A percentile compares a stretch with the other conserved stretches of the same genome.
phyloP scores from a whole-genome alignment of 2,113 vertebrate genomes.

The Penelope pileata region DNA sequence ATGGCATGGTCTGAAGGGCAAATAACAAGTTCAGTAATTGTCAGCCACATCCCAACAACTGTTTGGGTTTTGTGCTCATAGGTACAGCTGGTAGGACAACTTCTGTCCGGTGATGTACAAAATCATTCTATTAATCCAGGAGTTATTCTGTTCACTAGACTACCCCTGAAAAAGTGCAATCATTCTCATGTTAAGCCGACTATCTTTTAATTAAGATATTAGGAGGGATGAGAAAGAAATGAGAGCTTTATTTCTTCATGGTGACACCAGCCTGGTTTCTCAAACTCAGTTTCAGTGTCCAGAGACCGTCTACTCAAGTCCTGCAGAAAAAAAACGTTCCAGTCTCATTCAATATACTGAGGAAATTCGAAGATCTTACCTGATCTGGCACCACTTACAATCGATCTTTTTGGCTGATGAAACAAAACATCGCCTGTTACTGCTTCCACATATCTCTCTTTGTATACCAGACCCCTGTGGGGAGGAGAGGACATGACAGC shows the following conservation, averaged over 20 bases:
- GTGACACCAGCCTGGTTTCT: background rate
- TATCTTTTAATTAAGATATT: background rate
- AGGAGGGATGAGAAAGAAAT: background rate
- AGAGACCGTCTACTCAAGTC: background rate
- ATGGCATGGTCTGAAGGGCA: background rate
- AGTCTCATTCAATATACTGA: background rate
- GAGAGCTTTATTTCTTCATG: background rate
- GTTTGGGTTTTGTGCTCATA: background rate
- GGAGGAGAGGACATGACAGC: background rate
- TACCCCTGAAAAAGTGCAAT: background rate
- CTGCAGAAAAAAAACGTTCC: background rate
- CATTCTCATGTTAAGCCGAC: background rate
- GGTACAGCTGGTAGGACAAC: background rate
- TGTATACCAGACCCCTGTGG: slow-evolving; percentile 80
- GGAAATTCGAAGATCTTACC: slow-evolving; percentile 70
- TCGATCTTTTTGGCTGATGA: slow-evolving; percentile 71
- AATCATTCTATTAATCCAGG: background rate
- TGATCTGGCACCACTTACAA: slow-evolving; percentile 76
- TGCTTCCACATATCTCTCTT: slow-evolving; percentile 79
- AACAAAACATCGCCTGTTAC: background rate
- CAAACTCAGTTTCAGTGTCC: background rate
- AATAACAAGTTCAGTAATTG: background rate
- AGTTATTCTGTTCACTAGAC: background rate
- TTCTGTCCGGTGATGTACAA: background rate
- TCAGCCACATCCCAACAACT: background rate